Evolutionary conservation across 2,888 invertebrate genomes (phyloP).

Genomic region (Ischnus inquisitorius): DNA sequence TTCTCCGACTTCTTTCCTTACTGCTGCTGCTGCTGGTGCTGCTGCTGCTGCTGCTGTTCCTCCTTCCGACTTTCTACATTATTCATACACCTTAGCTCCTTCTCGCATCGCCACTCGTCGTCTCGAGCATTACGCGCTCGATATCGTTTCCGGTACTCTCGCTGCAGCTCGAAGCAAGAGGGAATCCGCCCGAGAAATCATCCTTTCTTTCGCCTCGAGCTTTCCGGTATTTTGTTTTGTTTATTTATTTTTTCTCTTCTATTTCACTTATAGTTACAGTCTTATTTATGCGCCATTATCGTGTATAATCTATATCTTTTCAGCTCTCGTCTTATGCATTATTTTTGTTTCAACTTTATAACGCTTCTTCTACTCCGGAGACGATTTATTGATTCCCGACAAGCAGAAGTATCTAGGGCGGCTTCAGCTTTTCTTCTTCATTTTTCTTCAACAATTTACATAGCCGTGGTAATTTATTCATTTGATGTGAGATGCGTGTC

Average conservation of each 20-base stretch:
- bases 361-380: no score
- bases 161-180: slow-evolving; percentile 32
- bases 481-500: no score
- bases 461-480: no score
- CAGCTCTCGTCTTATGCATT: no score
- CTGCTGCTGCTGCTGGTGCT: slow-evolving; percentile 33
- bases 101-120: slow-evolving; percentile 73
- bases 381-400: no score
- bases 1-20: slow-evolving; percentile 56
- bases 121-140: slow-evolving; percentile 73
- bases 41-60: slow-evolving; percentile 45
- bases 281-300: neutral
- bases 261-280: neutral
- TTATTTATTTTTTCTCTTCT: neutral
- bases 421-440: no score
- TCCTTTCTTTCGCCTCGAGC: neutral
- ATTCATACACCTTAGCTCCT: slow-evolving; percentile 75
- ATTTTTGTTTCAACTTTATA: no score
- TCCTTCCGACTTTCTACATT: slow-evolving; percentile 71
- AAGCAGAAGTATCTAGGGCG: no score
- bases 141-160: slow-evolving; percentile 64
- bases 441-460: no score
- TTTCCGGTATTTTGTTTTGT: slow-evolving; percentile 7
- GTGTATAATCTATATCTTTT: neutral
- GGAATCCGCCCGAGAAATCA: slow-evolving; percentile 48